A percentile compares a stretch with the other conserved stretches of the same genome.
Evolutionary conservation across 2,888 invertebrate genomes (phyloP).

Genomic region (Ochlodes sylvanus): DNA sequence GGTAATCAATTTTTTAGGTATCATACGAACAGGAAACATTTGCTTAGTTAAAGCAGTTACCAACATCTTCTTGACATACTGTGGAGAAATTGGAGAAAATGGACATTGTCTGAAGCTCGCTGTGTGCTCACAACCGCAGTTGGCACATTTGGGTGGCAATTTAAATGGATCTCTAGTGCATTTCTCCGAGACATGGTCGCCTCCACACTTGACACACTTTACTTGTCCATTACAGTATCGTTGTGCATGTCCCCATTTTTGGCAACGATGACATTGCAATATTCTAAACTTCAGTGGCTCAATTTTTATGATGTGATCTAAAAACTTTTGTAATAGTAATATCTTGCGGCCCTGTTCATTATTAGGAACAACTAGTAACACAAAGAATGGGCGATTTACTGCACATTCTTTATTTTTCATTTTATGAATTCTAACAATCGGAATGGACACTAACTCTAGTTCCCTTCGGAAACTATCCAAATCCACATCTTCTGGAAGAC

Average conservation of each 20-base stretch:
- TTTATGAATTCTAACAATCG: constrained; percentile 60
- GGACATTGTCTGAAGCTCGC: constrained; percentile 62
- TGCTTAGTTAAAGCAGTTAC: background rate
- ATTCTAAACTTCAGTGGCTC: constrained; percentile 59
- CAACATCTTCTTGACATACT: constrained; percentile 10
- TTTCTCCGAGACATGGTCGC: constrained; percentile 59
- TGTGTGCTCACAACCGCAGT: constrained; percentile 62
- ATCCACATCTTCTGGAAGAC: constrained; percentile 56
- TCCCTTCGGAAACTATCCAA: constrained; percentile 53
- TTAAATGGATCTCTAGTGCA: constrained; percentile 52
- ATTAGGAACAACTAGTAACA: constrained; percentile 61
- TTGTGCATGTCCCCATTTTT: constrained; percentile 72
- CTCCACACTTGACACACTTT: constrained; percentile 73
- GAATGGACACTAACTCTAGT: constrained; percentile 56
- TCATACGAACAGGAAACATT: constrained; percentile 3
- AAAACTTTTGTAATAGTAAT: constrained; percentile 52
- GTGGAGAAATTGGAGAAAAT: constrained; percentile 41
- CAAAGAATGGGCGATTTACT: constrained; percentile 50
- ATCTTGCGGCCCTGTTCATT: constrained; percentile 54
- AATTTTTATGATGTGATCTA: constrained; percentile 56
- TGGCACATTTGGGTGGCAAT: constrained; percentile 63
- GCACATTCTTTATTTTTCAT: constrained; percentile 55
- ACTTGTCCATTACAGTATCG: constrained; percentile 62
- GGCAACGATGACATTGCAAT: constrained; percentile 71
- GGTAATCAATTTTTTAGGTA: constrained; percentile 15